Percentiles rank a stretch among this genome's conserved stretches.
Evolutionary conservation across 1,140 invertebrate species (phyloP).

Genomic region (Spodoptera litura): DNA sequence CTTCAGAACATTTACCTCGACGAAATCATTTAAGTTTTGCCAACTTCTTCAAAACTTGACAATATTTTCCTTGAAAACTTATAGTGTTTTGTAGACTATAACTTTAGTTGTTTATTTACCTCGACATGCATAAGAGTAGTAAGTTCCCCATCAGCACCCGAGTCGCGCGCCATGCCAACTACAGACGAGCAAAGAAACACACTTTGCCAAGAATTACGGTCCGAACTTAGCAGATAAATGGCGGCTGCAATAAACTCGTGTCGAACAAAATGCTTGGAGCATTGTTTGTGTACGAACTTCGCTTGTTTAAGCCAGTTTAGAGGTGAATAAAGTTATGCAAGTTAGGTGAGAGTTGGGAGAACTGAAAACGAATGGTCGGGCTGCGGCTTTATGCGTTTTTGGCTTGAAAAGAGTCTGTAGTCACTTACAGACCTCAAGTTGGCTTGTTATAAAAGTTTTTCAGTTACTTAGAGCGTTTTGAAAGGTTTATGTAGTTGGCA

Average conservation of each 20-base stretch:
- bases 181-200: slow-evolving; percentile 37
- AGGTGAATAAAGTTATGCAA: slow-evolving; percentile 46
- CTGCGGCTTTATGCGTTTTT: slow-evolving; percentile 36
- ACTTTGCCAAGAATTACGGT: slow-evolving; percentile 42
- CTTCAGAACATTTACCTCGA: neutral
- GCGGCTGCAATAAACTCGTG: slow-evolving; percentile 38
- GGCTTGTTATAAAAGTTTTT: slow-evolving; percentile 26
- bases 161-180: slow-evolving; percentile 9
- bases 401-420: slow-evolving; percentile 20
- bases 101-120: no score
- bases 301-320: slow-evolving; percentile 47
- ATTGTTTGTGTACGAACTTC: slow-evolving; percentile 41
- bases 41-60: no score
- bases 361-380: slow-evolving; percentile 40
- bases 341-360: slow-evolving; percentile 37
- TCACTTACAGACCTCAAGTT: slow-evolving; percentile 27
- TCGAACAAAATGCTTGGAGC: slow-evolving; percentile 39
- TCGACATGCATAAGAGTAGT: neutral
- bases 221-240: slow-evolving; percentile 42
- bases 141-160: slow-evolving; percentile 18
- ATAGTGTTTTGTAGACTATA: no score
- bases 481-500: slow-evolving; percentile 1
- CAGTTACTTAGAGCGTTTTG: slow-evolving; percentile 11
- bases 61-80: no score
- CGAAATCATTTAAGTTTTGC: no score